Conservation (phyloP, 2,113 vertebrate species). For the Laticauda colubrina region DNA sequence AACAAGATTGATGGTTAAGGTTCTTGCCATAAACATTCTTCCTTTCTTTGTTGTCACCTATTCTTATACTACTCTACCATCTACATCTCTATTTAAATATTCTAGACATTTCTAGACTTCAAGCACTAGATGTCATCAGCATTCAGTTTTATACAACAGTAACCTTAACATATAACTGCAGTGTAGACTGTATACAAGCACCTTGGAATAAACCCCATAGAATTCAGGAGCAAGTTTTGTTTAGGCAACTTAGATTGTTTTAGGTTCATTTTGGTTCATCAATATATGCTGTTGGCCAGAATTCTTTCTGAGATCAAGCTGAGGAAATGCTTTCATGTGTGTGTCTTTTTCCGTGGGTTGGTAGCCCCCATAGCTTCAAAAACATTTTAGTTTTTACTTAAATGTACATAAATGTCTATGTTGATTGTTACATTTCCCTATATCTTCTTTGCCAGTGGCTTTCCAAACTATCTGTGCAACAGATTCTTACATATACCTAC, state of each 20-base stretch:
- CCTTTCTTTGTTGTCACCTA: not conserved
- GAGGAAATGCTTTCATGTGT: not conserved
- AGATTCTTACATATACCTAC: not conserved
- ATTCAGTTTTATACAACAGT: not conserved
- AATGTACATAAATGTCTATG: not conserved
- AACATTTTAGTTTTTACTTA: not conserved
- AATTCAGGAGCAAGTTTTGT: not conserved
- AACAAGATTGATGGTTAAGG: not conserved
- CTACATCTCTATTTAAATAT: not conserved
- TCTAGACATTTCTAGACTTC: not conserved
- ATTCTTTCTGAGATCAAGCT: no score
- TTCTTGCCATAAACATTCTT: not conserved
- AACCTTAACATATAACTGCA: not conserved
- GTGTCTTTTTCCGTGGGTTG: no score
- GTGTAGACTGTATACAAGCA: not conserved
- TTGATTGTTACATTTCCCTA: not conserved
- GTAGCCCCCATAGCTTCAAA: not conserved
- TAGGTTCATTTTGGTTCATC: not conserved
- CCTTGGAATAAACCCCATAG: not conserved
- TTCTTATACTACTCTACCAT: not conserved
- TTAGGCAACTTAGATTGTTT: not conserved
- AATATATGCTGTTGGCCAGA: not conserved
- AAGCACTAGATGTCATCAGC: conserved; percentile 1
- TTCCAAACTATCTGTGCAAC: not conserved
- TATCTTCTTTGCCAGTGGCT: not conserved